Evolutionary conservation across 2,797 vertebrate species (phyloP).

Genomic region (Harpagifer antarcticus): DNA sequence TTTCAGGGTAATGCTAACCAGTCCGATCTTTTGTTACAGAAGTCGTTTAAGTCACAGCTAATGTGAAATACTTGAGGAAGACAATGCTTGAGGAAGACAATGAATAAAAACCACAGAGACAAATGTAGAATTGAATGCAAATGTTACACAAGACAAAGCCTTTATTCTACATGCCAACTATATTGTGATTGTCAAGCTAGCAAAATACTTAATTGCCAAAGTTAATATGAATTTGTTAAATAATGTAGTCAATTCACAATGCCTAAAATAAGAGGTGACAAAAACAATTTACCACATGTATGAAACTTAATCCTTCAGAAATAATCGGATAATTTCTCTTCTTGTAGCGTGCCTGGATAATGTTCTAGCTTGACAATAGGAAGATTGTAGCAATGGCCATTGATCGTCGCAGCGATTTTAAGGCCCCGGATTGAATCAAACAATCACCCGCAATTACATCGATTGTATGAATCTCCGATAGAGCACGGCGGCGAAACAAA

Average conservation of each 20-base stretch:
- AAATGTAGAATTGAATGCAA: conserved; percentile 37
- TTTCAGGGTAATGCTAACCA: conserved; percentile 2
- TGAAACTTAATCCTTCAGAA: conserved; percentile 41
- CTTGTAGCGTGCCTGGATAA: conserved; percentile 41
- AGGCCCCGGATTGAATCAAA: conserved; percentile 70
- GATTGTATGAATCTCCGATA: conserved; percentile 78
- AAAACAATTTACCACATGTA: conserved; percentile 2
- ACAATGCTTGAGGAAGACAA: neutral
- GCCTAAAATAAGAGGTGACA: conserved; percentile 4
- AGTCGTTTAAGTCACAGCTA: neutral
- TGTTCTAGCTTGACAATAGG: conserved; percentile 56
- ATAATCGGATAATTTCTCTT: conserved; percentile 59
- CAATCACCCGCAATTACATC: conserved; percentile 83
- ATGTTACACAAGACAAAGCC: conserved; percentile 34
- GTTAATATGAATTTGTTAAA: conserved; percentile 42
- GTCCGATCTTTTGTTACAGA: conserved; percentile 15
- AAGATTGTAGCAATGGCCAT: conserved; percentile 50
- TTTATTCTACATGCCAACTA: conserved; percentile 20
- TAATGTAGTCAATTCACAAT: conserved; percentile 25
- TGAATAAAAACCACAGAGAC: conserved; percentile 40
- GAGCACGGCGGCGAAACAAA: conserved; percentile 70
- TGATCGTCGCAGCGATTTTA: conserved; percentile 65
- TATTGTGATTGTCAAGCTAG: conserved; percentile 49
- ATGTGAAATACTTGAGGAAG: neutral
- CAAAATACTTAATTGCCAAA: conserved; percentile 49